Conservation (phyloP, 30 jellyfish, hydroid and myxozoan genomes). For the Haliclystus octoradiatus region DNA sequence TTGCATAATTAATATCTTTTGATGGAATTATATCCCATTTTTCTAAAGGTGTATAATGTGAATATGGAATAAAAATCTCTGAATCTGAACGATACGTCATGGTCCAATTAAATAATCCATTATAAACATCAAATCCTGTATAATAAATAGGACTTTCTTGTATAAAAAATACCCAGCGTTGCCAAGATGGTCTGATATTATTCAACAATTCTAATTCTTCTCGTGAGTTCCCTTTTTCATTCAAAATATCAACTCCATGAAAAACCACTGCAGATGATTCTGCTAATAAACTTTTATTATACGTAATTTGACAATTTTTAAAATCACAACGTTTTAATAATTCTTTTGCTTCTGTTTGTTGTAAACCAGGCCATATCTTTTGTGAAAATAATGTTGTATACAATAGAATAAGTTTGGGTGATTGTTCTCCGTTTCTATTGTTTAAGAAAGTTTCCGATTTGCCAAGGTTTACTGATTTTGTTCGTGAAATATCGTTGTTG, state of each 20-base stretch:
- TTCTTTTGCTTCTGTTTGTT: constrained; percentile 16
- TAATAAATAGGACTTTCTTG: constrained; percentile 83
- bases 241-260: constrained; percentile 85
- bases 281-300: constrained; percentile 34
- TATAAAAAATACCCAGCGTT: constrained; percentile 83
- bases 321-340: constrained; percentile 40
- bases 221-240: constrained; percentile 29
- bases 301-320: constrained; percentile 58
- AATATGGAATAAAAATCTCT: constrained; percentile 78
- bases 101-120: constrained; percentile 87
- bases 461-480: no score
- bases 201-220: constrained; percentile 26
- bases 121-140: constrained; percentile 23
- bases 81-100: constrained; percentile 86
- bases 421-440: background rate
- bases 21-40: constrained; percentile 5
- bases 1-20: constrained; percentile 39
- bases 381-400: constrained; percentile 67
- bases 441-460: no score
- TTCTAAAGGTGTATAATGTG: constrained; percentile 13
- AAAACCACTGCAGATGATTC: constrained; percentile 71
- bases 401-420: constrained; percentile 43
- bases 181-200: constrained; percentile 37
- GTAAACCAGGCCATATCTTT: constrained; percentile 61
- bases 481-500: no score